phyloP scores from a whole-genome alignment of 2,888 invertebrate species.

The Hymenopus coronatus region DNA sequence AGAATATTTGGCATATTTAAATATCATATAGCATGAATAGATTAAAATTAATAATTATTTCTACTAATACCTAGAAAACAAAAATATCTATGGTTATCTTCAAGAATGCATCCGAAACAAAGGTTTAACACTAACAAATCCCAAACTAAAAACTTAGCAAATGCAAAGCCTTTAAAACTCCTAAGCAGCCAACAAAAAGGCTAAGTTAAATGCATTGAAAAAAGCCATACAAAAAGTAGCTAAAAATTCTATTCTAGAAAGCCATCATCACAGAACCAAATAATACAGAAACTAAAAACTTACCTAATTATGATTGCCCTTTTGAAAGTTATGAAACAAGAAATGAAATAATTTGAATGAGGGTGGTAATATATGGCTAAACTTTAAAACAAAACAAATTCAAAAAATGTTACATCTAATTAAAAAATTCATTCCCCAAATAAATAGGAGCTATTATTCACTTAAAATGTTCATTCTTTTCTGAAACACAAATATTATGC shows the following conservation, averaged over 20 bases:
- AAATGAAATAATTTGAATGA: slow-evolving; percentile 22
- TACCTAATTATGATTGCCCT: slow-evolving; percentile 23
- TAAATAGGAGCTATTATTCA: neutral
- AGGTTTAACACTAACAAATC: neutral
- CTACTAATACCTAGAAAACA: too few relatives aligned
- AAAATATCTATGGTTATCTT: too few relatives aligned
- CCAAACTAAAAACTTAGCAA: neutral
- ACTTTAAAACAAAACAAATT: neutral
- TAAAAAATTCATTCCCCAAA: neutral
- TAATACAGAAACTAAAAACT: slow-evolving; percentile 1
- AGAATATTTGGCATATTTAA: too few relatives aligned
- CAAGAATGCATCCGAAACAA: too few relatives aligned
- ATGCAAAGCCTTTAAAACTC: neutral
- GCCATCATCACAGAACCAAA: neutral
- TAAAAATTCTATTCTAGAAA: neutral
- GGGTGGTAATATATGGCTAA: neutral
- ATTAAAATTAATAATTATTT: too few relatives aligned
- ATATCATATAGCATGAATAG: too few relatives aligned
- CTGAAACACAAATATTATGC: neutral
- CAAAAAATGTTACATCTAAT: neutral
- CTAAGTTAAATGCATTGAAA: neutral
- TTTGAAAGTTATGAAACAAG: slow-evolving; percentile 29
- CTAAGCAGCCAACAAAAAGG: neutral
- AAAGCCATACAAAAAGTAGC: neutral
- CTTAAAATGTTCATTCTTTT: neutral